Evolutionary conservation across 2,888 invertebrate genomes (phyloP).

Genomic region (Cataglyphis altisquamis): DNA sequence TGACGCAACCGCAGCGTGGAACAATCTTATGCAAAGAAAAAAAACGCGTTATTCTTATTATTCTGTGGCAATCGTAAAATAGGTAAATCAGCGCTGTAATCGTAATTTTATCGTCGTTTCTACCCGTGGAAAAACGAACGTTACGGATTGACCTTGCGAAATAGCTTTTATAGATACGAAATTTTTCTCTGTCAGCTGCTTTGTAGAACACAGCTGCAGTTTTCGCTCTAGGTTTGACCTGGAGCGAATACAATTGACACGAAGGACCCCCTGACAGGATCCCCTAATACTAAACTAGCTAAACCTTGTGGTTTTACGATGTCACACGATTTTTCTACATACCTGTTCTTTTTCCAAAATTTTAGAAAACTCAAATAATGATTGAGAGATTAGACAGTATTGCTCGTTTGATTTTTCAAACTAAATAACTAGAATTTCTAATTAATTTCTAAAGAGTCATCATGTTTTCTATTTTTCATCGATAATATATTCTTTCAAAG

Average conservation of each 20-base stretch:
- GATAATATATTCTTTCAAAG: not conserved
- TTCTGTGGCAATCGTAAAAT: not conserved
- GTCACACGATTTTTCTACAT: constrained; percentile 1
- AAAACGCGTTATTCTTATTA: constrained; percentile 1
- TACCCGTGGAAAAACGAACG: constrained; percentile 18
- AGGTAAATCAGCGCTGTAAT: not conserved
- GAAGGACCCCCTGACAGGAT: not conserved
- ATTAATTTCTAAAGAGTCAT: not conserved
- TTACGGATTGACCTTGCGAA: constrained; percentile 16
- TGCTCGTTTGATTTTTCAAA: not conserved
- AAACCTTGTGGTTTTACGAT: not conserved
- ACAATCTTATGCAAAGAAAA: not conserved
- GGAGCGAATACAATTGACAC: constrained; percentile 31
- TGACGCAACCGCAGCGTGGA: not conserved
- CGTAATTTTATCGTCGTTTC: constrained; percentile 18
- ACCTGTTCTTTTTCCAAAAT: not conserved
- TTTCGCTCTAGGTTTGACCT: constrained; percentile 30
- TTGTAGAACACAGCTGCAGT: constrained; percentile 34
- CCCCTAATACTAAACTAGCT: not conserved
- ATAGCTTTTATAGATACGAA: constrained; percentile 1
- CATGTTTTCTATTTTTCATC: not conserved
- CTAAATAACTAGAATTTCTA: not conserved
- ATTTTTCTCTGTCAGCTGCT: constrained; percentile 42
- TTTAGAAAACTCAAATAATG: not conserved
- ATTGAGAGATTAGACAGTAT: not conserved